phyloP scores from a whole-genome alignment of 2,113 vertebrate genomes.

The Pituophis catenifer region DNA sequence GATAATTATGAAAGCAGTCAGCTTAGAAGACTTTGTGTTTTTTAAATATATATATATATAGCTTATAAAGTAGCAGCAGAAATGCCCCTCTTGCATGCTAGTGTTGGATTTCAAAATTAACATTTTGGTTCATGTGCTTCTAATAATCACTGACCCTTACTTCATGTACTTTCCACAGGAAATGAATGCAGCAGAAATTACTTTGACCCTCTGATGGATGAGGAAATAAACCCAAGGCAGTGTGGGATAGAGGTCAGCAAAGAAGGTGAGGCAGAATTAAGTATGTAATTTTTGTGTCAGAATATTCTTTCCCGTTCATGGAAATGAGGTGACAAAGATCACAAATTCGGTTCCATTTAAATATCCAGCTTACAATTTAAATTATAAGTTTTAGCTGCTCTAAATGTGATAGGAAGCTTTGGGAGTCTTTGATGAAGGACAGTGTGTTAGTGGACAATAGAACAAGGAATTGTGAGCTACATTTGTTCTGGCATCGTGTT shows the following conservation, averaged over 20 bases:
- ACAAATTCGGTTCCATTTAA: constrained; percentile 69
- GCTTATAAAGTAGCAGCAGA: constrained; percentile 84
- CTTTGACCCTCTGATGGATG: constrained; percentile 89
- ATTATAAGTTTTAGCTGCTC: constrained; percentile 59
- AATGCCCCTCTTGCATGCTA: constrained; percentile 74
- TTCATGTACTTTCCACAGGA: constrained; percentile 91
- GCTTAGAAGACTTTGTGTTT: constrained; percentile 74
- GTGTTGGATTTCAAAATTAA: constrained; percentile 96
- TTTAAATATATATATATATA: neutral
- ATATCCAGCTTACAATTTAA: constrained; percentile 72
- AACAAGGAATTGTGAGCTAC: constrained; percentile 18
- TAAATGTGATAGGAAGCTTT: constrained; percentile 32
- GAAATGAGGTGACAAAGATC: constrained; percentile 86
- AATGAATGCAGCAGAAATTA: constrained; percentile 92
- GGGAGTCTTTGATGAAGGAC: constrained; percentile 69
- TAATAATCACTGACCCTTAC: constrained; percentile 96
- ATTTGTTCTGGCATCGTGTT: neutral
- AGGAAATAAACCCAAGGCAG: constrained; percentile 91
- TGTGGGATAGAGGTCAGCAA: constrained; percentile 81
- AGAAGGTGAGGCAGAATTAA: constrained; percentile 97
- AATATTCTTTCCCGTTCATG: constrained; percentile 95
- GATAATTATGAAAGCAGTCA: constrained; percentile 91
- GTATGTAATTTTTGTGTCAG: constrained; percentile 93
- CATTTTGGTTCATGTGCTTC: constrained; percentile 98
- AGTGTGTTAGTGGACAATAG: constrained; percentile 42